phyloP scores from a whole-genome alignment of 2,888 invertebrate genomes.

The Trissolcus japonicus region DNA sequence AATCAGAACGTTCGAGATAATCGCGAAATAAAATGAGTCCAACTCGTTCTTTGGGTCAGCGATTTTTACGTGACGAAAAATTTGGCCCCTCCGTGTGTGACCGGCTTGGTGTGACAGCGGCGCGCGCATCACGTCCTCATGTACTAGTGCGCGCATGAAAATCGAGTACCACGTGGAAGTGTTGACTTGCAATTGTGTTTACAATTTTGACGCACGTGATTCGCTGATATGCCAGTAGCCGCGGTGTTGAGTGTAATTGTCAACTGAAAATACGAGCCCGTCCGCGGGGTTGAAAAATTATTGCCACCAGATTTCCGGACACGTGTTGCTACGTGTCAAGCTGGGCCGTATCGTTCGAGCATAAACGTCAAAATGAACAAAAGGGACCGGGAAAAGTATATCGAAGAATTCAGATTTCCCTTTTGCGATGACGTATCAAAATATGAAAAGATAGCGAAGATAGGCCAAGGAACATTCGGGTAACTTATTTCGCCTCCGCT shows the following conservation, averaged over 20 bases:
- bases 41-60: no score
- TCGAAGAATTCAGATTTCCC: constrained; percentile 79
- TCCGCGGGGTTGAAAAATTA: no score
- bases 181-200: constrained; percentile 15
- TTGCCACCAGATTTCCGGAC: no score
- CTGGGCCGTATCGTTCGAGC: not conserved
- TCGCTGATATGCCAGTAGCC: constrained; percentile 1
- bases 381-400: constrained; percentile 80
- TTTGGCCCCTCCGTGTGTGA: no score
- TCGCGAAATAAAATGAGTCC: no score
- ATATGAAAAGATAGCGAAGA: constrained; percentile 98
- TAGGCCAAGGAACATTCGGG: constrained; percentile 99
- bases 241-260: not conserved
- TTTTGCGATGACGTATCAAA: constrained; percentile 93
- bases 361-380: constrained; percentile 71
- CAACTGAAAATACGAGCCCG: no score
- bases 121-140: constrained; percentile 4
- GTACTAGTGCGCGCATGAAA: constrained; percentile 11
- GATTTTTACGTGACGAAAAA: no score
- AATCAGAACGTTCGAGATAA: no score
- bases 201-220: constrained; percentile 10
- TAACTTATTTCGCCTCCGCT: constrained; percentile 73
- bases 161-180: constrained; percentile 9
- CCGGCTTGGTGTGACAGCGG: not conserved
- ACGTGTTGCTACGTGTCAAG: no score